phyloP scores from a whole-genome alignment of 2,797 vertebrate genomes.

The Anomalospiza imberbis region DNA sequence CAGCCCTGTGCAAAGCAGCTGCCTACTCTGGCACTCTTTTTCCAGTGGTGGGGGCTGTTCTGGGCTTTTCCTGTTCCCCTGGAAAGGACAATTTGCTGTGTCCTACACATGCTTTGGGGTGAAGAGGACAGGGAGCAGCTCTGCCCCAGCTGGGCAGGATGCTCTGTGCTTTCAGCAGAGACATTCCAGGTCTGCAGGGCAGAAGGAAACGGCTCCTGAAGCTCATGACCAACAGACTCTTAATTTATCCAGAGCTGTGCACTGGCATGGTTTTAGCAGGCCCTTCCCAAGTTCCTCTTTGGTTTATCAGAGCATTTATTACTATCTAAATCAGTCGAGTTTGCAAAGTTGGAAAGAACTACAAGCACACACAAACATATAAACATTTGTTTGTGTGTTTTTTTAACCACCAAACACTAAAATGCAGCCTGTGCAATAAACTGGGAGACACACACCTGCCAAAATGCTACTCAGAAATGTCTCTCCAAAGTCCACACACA shows the following conservation, averaged over 20 bases:
- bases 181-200: neutral
- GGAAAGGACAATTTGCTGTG: neutral
- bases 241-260: neutral
- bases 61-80: neutral
- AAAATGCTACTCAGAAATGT: neutral
- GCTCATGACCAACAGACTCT: neutral
- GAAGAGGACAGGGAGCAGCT: neutral
- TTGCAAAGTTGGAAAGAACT: neutral
- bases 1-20: neutral
- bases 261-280: neutral
- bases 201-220: neutral
- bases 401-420: neutral
- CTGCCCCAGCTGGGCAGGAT: neutral
- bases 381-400: neutral
- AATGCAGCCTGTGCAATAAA: neutral
- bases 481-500: neutral
- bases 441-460: neutral
- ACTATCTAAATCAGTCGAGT: neutral
- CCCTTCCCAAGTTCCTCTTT: neutral
- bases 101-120: fast-evolving
- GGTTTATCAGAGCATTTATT: neutral
- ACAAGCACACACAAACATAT: neutral
- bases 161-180: neutral
- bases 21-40: neutral
- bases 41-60: neutral